Base-by-base conservation (phyloP, 2,113 vertebrate species). In the Menidia beryllina region DNA sequence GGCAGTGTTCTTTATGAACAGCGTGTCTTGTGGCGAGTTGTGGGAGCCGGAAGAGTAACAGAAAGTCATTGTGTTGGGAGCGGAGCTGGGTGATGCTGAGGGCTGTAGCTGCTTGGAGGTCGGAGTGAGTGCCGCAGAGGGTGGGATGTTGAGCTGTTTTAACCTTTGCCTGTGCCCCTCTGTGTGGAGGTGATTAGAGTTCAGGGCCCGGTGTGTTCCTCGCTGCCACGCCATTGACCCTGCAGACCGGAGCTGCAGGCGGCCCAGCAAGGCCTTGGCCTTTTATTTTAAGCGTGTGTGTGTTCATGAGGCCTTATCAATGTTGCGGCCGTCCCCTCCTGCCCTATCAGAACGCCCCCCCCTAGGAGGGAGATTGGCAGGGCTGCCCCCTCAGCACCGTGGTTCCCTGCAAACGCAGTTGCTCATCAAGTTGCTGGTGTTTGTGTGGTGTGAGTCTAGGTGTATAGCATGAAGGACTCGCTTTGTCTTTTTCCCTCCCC, bases 111-210 rank as follows among this genome's bases (percentile, higher is more conserved):
- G 48, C 74, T 77, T 88, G 83, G 73, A 78, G 76, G 84, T 80
- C 75, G 58, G 59, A 56, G 85, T 36, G 86, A 67, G 84, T 64
- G 86, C 83, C 80, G 58, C 78, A 60, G 75, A 89, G 88, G 88
- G 88, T 88, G 91, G 91, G 89, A 92, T 90, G 91, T 86, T 72
- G 86, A 89, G 92, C 90, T 98, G 94, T 96, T 96, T 97, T 99
- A 98, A 98, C 97, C 97, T 98, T 95, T 97, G 96, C 91, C 93
- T 91, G 94, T 92, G 94, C 94, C 95, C 93, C 94, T 94, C 94
- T 93, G 92, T 94, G 94, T 90, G 93, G 90, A 94, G 95, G 94
- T 96, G 96, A 96, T 91, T 72, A 93, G 94, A 95, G 96, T 97
- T 96, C 97, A 97, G 93, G 94, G 94, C 93, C 90, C 95, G 93